phyloP scores from a whole-genome alignment of 2,888 invertebrate species.

The Ectemnius cavifrons region DNA sequence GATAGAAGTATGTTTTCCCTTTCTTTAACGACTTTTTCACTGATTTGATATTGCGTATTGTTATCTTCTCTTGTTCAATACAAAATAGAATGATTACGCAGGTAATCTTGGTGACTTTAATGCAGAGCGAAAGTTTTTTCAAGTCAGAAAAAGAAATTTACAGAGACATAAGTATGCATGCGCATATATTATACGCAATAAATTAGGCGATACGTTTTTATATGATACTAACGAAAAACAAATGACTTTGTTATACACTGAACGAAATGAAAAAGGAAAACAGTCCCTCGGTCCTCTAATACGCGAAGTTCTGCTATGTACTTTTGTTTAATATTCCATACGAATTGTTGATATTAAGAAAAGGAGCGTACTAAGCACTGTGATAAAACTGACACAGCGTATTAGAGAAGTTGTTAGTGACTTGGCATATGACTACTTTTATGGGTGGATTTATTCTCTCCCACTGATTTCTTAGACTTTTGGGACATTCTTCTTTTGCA shows the following conservation, averaged over 20 bases:
- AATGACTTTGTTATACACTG: constrained; percentile 29
- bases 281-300: constrained; percentile 31
- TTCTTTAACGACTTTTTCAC: neutral
- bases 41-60: neutral
- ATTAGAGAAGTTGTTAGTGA: constrained; percentile 2
- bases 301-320: constrained; percentile 11
- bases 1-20: neutral
- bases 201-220: constrained; percentile 52
- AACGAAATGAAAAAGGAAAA: constrained; percentile 19
- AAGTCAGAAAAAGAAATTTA: neutral
- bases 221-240: constrained; percentile 30
- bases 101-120: no score
- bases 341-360: constrained; percentile 41
- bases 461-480: no score
- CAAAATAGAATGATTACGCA: no score
- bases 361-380: constrained; percentile 50
- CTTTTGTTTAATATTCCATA: constrained; percentile 31
- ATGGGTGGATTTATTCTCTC: constrained; percentile 6
- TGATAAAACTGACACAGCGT: constrained; percentile 46
- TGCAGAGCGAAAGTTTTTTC: neutral
- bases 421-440: neutral
- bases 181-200: constrained; percentile 49
- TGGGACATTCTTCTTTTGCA: no score
- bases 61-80: neutral
- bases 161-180: constrained; percentile 26